phyloP scores from a whole-genome alignment of 2,113 vertebrate species.

The Daboia siamensis region DNA sequence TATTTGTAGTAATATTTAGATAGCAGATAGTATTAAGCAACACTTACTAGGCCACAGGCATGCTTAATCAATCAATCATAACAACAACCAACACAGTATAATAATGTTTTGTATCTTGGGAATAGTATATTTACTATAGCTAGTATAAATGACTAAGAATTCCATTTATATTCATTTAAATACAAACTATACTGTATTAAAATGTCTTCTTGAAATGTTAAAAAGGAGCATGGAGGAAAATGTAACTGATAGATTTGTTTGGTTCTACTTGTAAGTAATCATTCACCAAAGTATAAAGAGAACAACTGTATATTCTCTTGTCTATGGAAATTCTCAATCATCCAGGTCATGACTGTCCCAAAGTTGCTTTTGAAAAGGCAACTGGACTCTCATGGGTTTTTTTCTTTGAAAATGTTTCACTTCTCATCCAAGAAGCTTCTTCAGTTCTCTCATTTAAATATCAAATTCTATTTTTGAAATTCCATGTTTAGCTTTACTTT shows the following conservation, averaged over 20 bases:
- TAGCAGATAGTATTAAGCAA: neutral
- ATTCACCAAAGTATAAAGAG: neutral
- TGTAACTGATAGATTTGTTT: neutral
- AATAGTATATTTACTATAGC: neutral
- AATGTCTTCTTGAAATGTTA: neutral
- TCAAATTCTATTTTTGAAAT: neutral
- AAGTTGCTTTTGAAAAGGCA: neutral
- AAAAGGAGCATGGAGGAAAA: neutral
- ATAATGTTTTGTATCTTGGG: neutral
- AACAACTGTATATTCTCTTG: neutral
- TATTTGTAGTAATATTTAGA: neutral
- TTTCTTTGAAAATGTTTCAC: neutral
- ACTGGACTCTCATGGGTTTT: neutral
- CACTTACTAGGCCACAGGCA: neutral
- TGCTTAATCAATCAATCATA: neutral
- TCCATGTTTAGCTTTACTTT: neutral
- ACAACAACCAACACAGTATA: neutral
- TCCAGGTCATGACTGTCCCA: neutral
- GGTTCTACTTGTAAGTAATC: neutral
- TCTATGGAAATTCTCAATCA: neutral
- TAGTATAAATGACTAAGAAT: neutral
- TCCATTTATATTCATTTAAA: neutral
- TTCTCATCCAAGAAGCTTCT: neutral
- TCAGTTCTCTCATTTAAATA: neutral
- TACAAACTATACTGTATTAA: neutral